Base-by-base conservation (phyloP, 2,113 vertebrate genomes). In the Actenoides lindsayi region DNA sequence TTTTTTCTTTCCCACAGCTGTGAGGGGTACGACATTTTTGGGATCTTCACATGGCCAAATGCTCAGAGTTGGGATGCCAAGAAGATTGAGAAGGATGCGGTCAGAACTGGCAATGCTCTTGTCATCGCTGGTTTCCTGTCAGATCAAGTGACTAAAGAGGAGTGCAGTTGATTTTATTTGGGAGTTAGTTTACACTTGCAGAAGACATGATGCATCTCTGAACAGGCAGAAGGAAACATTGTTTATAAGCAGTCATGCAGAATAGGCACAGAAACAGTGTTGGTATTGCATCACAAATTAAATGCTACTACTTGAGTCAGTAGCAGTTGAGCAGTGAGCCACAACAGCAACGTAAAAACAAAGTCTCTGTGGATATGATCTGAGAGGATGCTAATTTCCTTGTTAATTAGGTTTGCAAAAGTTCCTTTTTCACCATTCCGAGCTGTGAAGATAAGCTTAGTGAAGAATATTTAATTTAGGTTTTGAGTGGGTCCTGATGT, bases 391-490 rank as follows among this genome's bases (percentile, higher is more conserved):
- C 77, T 86, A 81, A 90, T 92, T 92, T 70, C 21, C 54, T 77
- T 86, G 64, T 94, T 95, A 92, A 90, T 93, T 89, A 93, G 76
- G 42, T 81, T 97, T 97, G 59, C 60, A 83, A 8, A 92, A 89
- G 60, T 87, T 95, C 92, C 44, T 78, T 88, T 89, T 83, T 88
- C 71, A 74, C 86, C 50, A 28, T 83, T 94, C 73, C 83, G 68
- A 71, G 46, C 7, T 1, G n/a, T 67, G 73, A 89, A 41, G 27
- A 42, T 89, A 70, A 83, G 33, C 56, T 51, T 63, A 20, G 68
- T 59, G 50, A 74, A 18, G 50, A 90, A 83, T 83, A 77, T 75
- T 90, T 88, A 80, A 89, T 95, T 90, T 74, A 74, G 65, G n/a
- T 83, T 96, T 93, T 50, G 83, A 83, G 63, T 41, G 64, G 73